These are phyloP conservation scores for Macropis europaea DNA, from an alignment of 2,888 invertebrate species.

Conservation along the genomic window DNA sequence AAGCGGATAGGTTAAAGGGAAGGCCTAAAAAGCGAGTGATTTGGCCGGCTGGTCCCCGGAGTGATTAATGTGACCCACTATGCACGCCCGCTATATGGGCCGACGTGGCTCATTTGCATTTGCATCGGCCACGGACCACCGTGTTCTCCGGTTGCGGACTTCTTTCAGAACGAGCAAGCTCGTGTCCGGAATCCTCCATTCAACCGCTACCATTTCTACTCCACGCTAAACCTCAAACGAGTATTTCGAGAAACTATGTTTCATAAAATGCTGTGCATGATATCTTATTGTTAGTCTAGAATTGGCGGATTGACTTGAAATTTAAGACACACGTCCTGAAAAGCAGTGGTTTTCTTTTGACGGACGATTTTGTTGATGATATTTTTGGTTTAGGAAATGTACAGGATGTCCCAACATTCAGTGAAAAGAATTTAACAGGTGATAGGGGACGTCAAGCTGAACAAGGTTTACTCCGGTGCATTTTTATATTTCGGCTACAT, in stretches of 20 bases:
- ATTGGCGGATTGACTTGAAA: too few species aligned
- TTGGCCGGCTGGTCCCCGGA: conserved; percentile 32
- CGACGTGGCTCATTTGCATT: conserved; percentile 64
- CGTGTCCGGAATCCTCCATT: conserved; percentile 43
- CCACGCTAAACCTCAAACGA: neutral
- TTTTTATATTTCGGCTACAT: too few species aligned
- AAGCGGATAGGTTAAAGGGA: conserved; percentile 7
- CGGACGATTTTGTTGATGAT: too few species aligned
- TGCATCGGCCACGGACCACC: conserved; percentile 64
- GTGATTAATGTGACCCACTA: conserved; percentile 65
- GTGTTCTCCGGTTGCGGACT: conserved; percentile 54
- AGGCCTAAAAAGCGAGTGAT: conserved; percentile 49
- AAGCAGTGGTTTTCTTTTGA: too few species aligned
- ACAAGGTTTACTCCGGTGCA: too few species aligned
- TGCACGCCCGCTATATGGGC: conserved; percentile 63
- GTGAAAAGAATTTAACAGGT: too few species aligned
- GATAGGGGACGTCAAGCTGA: too few species aligned
- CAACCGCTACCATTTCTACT: conserved; percentile 46
- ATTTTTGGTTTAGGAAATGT: too few species aligned
- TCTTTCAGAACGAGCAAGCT: conserved; percentile 55
- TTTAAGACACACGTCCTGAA: too few species aligned
- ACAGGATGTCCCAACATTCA: too few species aligned
- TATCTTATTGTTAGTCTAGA: too few species aligned
- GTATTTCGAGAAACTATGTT: neutral
- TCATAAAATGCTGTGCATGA: too few species aligned